Evolutionary conservation across 2,797 vertebrate genomes (phyloP).

Genomic region (Smutsia temminckii): DNA sequence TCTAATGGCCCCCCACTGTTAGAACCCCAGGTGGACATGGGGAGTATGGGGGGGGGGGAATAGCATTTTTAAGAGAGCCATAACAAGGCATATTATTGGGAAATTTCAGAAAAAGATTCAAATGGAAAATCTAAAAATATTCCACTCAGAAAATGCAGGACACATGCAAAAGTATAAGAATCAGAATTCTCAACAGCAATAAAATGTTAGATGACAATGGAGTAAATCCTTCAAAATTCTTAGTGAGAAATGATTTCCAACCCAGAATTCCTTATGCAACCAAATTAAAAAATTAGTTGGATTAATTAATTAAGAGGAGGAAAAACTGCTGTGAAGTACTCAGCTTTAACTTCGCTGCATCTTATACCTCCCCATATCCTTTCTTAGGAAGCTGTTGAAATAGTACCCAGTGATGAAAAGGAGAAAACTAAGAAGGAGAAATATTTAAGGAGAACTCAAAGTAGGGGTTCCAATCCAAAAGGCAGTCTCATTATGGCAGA

Average conservation of each 20-base stretch:
- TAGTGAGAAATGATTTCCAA: not conserved
- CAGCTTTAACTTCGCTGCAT: not conserved
- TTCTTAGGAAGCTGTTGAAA: not conserved
- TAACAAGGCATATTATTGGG: not conserved
- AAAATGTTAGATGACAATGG: not conserved
- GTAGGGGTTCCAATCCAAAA: not conserved
- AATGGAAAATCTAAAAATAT: not conserved
- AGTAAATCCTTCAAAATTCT: not conserved
- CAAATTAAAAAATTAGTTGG: slow-evolving; percentile 11
- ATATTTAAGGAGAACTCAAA: not conserved
- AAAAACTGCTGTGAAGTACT: not conserved
- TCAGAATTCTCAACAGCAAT: not conserved
- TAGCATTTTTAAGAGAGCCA: not conserved
- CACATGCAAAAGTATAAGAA: not conserved
- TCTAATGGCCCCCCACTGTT: not conserved
- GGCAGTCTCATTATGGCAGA: not conserved
- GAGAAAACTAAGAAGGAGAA: not conserved
- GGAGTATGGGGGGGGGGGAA: not conserved
- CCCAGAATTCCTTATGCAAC: not conserved
- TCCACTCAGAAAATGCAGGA: not conserved
- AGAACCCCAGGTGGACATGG: not conserved
- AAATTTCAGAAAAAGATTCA: slow-evolving; percentile 25
- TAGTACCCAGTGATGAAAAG: not conserved
- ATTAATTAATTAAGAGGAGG: not conserved
- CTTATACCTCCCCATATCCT: not conserved